Base-by-base conservation (phyloP, 2,797 vertebrate species). In the Dendrocincla fuliginosa region DNA sequence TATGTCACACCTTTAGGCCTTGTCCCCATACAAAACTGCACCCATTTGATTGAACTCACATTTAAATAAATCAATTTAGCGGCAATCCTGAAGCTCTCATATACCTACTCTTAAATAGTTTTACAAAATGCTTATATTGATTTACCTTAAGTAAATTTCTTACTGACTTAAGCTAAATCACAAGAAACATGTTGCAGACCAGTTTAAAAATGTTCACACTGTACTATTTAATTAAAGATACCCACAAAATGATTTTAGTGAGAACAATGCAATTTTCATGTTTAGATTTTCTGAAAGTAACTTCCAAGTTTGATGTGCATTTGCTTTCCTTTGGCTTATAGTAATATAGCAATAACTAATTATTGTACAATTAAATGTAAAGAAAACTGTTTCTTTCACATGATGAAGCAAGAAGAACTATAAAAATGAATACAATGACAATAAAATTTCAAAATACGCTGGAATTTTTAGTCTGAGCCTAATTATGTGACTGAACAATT, bases 31-130 rank as follows among this genome's bases (percentile, higher is more conserved):
- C 9, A 76, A 94, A 95, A 65, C n/a, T 73, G n/a, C 44, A 89
- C 32, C 42, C 2, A 1, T 53, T 87, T 59, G 78, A 68, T 12
- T 64, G 69, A 94, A 84, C 3, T 89, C n/a, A 14, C 22, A 63
- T 85, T 95, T 85, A 87, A 86, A 92, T 94, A 71, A 83, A 93
- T 85, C 33, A 56, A 74, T 91, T 85, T 60, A 71, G 25, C 59
- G 80, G 47, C 47, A 87, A 6, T 85, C 64, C 32, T 56, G 73
- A 79, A 92, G 42, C 9, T 32, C 33, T 83, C 52, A 46, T 35
- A 30, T 22, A 74, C 46, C 28, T 65, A 42, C 35, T 49, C 35
- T 37, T 83, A 67, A 92, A 80, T 42, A 56, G 71, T 77, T 94
- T 87, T 82, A 74, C 75, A 83, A 68, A 94, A 85, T 28, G 16